These are phyloP conservation scores for Falco peregrinus DNA, from an alignment of 2,797 vertebrate genomes.

Conservation along the genomic window DNA sequence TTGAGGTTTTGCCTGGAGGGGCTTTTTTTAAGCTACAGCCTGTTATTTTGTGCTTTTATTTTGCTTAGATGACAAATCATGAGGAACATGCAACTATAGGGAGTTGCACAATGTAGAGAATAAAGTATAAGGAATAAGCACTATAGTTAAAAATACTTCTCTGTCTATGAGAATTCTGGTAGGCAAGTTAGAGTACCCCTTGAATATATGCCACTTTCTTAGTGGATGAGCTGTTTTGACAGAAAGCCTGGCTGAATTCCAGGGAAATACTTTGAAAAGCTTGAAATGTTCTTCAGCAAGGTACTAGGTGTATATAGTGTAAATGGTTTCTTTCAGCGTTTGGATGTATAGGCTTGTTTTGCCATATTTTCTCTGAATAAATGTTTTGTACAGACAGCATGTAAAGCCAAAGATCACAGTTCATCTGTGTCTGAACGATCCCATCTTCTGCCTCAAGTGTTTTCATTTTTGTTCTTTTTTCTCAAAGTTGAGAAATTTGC, in stretches of 20 bases:
- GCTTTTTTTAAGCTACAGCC: neutral
- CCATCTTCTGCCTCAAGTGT: neutral
- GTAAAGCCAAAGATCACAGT: neutral
- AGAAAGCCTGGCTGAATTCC: neutral
- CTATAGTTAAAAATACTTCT: neutral
- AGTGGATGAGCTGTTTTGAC: neutral
- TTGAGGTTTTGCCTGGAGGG: neutral
- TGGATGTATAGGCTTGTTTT: neutral
- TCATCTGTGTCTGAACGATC: neutral
- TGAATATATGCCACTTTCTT: neutral
- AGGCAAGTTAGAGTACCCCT: neutral
- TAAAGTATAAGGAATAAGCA: neutral
- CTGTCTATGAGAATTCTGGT: neutral
- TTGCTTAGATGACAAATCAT: neutral
- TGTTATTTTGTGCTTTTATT: neutral
- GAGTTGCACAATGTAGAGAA: neutral
- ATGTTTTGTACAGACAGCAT: neutral
- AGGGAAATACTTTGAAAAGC: neutral
- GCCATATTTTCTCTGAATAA: neutral
- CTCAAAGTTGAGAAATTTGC: neutral
- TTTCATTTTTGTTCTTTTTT: neutral
- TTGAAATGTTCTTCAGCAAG: neutral
- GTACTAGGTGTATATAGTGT: neutral
- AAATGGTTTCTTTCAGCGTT: neutral
- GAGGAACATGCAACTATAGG: neutral